Conservation (phyloP, 2,888 invertebrate genomes). For the Osedax frankpressi region DNA sequence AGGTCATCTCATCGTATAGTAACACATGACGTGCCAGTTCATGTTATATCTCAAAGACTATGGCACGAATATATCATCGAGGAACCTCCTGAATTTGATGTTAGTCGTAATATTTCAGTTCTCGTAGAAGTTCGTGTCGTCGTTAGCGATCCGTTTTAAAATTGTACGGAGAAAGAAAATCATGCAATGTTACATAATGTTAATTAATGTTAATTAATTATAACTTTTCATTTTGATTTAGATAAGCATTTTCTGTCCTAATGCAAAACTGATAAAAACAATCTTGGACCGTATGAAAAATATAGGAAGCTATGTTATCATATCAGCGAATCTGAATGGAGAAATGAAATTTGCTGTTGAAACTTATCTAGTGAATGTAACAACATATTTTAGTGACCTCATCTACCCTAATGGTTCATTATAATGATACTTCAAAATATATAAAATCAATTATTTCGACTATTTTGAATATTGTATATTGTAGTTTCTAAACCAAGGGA, state of each 20-base stretch:
- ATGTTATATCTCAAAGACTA: slow-evolving; percentile 60
- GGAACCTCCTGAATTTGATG: slow-evolving; percentile 61
- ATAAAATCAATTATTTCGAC: no score
- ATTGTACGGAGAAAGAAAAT: not conserved
- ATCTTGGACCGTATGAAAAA: slow-evolving; percentile 73
- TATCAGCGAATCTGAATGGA: slow-evolving; percentile 63
- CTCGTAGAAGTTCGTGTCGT: not conserved
- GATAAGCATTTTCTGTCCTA: slow-evolving; percentile 67
- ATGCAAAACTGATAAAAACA: slow-evolving; percentile 61
- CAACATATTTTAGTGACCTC: slow-evolving; percentile 66
- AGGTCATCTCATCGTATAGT: slow-evolving; percentile 51
- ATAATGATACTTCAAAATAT: no score
- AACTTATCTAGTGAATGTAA: slow-evolving; percentile 66
- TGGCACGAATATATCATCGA: slow-evolving; percentile 69
- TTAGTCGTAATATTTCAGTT: slow-evolving; percentile 47
- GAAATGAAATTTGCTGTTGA: slow-evolving; percentile 57
- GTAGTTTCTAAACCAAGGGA: no score
- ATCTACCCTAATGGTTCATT: slow-evolving; percentile 52
- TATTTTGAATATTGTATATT: no score
- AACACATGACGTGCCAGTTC: slow-evolving; percentile 70
- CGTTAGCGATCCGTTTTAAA: not conserved
- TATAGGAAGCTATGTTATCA: slow-evolving; percentile 59
- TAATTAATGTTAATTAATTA: not conserved
- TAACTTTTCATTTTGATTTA: slow-evolving; percentile 45
- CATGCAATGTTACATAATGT: not conserved